Base-by-base conservation (phyloP, 2,113 vertebrate species). In the Macrotis lagotis region DNA sequence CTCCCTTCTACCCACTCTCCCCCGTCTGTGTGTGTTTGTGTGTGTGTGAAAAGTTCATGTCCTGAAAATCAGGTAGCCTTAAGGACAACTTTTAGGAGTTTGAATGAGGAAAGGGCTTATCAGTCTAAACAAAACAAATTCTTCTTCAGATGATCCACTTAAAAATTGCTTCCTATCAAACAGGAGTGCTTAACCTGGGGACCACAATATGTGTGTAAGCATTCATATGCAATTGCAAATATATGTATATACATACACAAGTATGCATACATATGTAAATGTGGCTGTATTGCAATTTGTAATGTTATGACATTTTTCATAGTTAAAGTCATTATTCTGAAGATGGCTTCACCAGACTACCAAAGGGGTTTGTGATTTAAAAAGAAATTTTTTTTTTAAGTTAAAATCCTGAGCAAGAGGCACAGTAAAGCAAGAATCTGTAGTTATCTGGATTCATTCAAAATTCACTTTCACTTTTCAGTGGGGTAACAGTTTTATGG, bases 401-500 rank as follows among this genome's bases (percentile, higher is more conserved):
- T 88, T 50, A 8, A 16, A 31, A 88, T 90, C 90, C 53, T 91
- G 50, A 91, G 31, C 89, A 90, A 8, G 37, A 96, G 94, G 88
- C 31, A 0, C 0, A 2, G 31, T 6, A 1, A 91, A 92, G 95
- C 95, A 74, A 2, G 91, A 96, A 95, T 96, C 98, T 94, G 95
- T 90, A 98, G 95, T 95, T 97, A 98, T 99, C 98, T 99, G 97
- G 98, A 98, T 98, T 98, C 98, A 98, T 98, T 98, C 98, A 98
- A 97, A 98, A 98, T 97, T 98, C 97, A 97, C 98, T 98, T 98
- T 98, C 97, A 97, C 98, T 98, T 98, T 98, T 98, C 97, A 98
- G 97, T 92, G 95, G 97, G 97, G 95, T 98, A 98, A 98, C 98
- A 99, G 98, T 98, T 99, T 99, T 99, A 99, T 98, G 98, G 98